Percentiles rank a stretch among this genome's conserved stretches.
Conservation (phyloP, 2,113 vertebrate species). For the Rhombomys opimus region DNA sequence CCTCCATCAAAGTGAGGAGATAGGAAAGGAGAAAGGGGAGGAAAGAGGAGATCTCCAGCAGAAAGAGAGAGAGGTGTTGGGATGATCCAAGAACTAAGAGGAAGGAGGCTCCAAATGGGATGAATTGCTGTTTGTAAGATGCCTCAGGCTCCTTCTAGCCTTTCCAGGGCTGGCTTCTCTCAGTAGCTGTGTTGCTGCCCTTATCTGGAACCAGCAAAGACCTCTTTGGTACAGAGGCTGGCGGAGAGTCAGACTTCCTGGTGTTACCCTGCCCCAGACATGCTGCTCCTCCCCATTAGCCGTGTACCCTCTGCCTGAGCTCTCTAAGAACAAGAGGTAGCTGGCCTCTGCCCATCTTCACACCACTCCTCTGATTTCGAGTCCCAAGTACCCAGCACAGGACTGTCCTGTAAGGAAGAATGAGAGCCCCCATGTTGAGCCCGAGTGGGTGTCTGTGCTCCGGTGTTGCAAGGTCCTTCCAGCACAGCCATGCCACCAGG, state of each 20-base stretch:
- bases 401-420: not conserved
- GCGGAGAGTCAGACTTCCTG: not conserved
- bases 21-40: not conserved
- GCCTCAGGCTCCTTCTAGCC: not conserved
- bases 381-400: not conserved
- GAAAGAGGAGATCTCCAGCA: not conserved
- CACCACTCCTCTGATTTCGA: not conserved
- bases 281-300: rapidly evolving
- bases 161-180: not conserved
- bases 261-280: not conserved
- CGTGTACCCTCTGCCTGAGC: not conserved
- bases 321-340: not conserved
- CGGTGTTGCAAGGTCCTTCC: not conserved
- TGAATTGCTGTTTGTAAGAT: not conserved
- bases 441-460: not conserved
- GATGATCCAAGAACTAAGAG: not conserved
- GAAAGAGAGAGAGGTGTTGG: not conserved
- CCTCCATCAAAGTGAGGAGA: not conserved
- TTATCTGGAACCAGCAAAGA: too few species aligned
- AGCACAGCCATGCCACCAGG: too few species aligned
- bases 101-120: not conserved
- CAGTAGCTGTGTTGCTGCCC: not conserved
- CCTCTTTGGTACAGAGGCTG: not conserved
- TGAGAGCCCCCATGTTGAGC: not conserved
- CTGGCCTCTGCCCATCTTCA: not conserved